Base-by-base conservation (phyloP, 2,113 vertebrate species). In the Anoplopoma fimbria region DNA sequence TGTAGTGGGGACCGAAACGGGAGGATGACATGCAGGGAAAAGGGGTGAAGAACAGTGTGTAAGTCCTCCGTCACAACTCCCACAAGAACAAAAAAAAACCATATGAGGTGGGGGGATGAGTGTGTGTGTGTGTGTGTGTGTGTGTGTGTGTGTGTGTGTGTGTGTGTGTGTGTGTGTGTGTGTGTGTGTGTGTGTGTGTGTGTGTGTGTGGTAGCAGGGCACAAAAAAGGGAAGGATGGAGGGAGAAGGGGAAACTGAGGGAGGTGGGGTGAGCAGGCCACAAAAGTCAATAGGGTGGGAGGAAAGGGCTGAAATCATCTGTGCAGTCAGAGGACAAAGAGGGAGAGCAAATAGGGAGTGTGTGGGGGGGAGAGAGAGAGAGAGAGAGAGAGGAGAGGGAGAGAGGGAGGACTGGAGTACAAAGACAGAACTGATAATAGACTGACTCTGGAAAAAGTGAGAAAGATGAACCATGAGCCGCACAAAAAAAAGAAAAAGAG, bases 281-380 rank as follows among this genome's bases (percentile, higher is more conserved):
- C 86, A 88, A 81, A 91, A 91, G 92, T 91, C 90, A 92, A 92
- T 82, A 86, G 86, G 83, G 77, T 85, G 86, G 87, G 86, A 92
- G 87, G 87, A 90, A 93, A 91, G 79, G 82, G 80, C 87, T 87
- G 84, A 93, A 92, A 91, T 89, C 88, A 90, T 90, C 85, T 87
- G 76, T 73, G 65, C 81, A 92, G 89, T 87, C 75, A 84, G 82
- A 87, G 89, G 88, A 92, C 83, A 92, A 85, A 89, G 87, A 91
- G 80, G 53, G 63, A 87, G 78, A 82, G 71, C 75, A 86, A 91
- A 88, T 36, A 87, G 76, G 63, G 81, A 73, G 69, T 51, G 69
- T 81, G 75, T 84, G 78, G 77, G 31, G 62, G 36, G 51, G 38
- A 64, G 53, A 15, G 73, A 86, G 80, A 80, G 40, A 75, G 51